A percentile compares a stretch with the other conserved stretches of the same genome.
phyloP scores from a whole-genome alignment of 2,888 invertebrate species.

The Pterobdella sp. region DNA sequence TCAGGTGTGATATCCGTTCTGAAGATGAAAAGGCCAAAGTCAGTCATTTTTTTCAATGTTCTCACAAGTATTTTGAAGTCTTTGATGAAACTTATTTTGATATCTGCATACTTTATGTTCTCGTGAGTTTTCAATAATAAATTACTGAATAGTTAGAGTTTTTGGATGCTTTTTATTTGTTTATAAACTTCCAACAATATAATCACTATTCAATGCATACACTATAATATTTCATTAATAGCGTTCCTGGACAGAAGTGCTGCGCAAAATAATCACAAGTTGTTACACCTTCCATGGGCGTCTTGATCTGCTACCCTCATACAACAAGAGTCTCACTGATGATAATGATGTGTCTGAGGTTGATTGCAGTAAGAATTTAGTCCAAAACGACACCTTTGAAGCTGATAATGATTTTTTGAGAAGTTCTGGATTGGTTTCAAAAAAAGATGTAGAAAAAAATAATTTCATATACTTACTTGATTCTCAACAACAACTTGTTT shows the following conservation, averaged over 20 bases:
- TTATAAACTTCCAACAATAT: no score
- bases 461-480: not conserved
- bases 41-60: not conserved
- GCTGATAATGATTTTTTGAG: not conserved
- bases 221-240: no score
- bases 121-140: no score
- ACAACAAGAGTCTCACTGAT: not conserved
- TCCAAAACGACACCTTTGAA: not conserved
- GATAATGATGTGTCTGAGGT: not conserved
- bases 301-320: constrained; percentile 86
- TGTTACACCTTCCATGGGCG: constrained; percentile 95
- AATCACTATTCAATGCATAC: constrained; percentile 3
- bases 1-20: constrained; percentile 87
- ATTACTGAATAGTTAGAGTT: no score
- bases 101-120: no score
- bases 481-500: constrained; percentile 14
- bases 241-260: constrained; percentile 96
- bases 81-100: no score
- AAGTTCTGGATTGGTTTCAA: not conserved
- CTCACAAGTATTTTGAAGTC: not conserved
- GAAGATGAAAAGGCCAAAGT: constrained; percentile 97
- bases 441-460: not conserved
- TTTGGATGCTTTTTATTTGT: no score
- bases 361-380: not conserved
- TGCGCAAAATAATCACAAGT: constrained; percentile 90